phyloP scores from a whole-genome alignment of 2,113 vertebrate genomes.

The Pyxicephalus adspersus region DNA sequence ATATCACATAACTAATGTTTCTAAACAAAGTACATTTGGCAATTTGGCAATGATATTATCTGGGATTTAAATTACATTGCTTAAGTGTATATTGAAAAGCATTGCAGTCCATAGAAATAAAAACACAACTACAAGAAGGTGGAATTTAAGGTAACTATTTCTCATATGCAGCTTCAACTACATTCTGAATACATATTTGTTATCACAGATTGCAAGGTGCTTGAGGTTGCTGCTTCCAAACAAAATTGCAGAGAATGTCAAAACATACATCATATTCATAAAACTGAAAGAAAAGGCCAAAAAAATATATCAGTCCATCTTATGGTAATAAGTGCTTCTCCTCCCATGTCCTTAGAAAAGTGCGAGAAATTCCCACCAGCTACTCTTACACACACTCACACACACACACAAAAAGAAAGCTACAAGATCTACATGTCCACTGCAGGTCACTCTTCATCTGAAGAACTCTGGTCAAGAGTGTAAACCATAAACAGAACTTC shows the following conservation, averaged over 20 bases:
- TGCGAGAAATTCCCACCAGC: conserved; percentile 46
- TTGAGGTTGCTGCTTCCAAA: conserved; percentile 57
- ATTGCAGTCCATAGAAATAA: background rate
- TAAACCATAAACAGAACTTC: conserved; percentile 97
- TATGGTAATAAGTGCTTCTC: conserved; percentile 61
- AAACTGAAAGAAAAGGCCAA: conserved; percentile 62
- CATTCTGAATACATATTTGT: conserved; percentile 74
- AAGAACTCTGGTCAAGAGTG: conserved; percentile 89
- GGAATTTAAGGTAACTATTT: conserved; percentile 31
- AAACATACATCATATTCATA: conserved; percentile 69
- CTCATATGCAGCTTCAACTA: conserved; percentile 76
- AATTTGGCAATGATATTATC: too few relatives aligned
- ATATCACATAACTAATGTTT: too few relatives aligned
- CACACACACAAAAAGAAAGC: conserved; percentile 26
- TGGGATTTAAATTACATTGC: too few relatives aligned
- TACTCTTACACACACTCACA: conserved; percentile 33
- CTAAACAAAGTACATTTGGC: too few relatives aligned
- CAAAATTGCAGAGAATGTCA: conserved; percentile 72
- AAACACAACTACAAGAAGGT: background rate
- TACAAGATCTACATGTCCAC: conserved; percentile 57
- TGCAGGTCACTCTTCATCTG: conserved; percentile 84
- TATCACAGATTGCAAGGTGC: conserved; percentile 54
- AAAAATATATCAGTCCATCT: conserved; percentile 43
- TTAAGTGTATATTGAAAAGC: background rate
- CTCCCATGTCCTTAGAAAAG: conserved; percentile 59